phyloP scores from a whole-genome alignment of 1,140 invertebrate species.

The Drosophila gunungcola region DNA sequence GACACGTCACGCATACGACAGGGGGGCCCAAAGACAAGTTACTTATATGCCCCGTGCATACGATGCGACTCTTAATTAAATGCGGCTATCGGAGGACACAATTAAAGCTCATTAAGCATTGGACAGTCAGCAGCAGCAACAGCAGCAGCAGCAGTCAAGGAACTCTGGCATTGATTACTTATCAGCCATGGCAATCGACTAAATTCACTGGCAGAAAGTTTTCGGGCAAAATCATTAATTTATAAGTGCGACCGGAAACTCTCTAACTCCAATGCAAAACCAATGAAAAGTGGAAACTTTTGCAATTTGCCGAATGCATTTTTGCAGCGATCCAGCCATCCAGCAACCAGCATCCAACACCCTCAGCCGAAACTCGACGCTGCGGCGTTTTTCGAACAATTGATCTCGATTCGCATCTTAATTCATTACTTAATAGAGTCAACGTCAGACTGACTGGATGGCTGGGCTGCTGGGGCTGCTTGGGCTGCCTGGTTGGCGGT shows the following conservation, averaged over 20 bases:
- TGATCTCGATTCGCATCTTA: conserved; percentile 76
- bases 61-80: conserved; percentile 55
- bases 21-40: conserved; percentile 40
- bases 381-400: conserved; percentile 69
- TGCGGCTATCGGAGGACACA: conserved; percentile 33
- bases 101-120: conserved; percentile 56
- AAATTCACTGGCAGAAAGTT: conserved; percentile 34
- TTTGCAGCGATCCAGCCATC: conserved; percentile 15
- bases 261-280: conserved; percentile 43
- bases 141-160: conserved; percentile 4
- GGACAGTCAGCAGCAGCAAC: neutral
- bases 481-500: conserved; percentile 21
- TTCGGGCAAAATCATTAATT: conserved; percentile 63
- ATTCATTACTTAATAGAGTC: conserved; percentile 79
- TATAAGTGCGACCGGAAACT: conserved; percentile 57
- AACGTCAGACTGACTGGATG: conserved; percentile 14
- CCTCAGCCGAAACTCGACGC: conserved; percentile 17
- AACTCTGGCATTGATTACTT: conserved; percentile 36
- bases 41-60: conserved; percentile 31
- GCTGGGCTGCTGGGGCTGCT: neutral
- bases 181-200: conserved; percentile 11
- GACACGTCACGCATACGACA: conserved; percentile 54
- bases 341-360: neutral
- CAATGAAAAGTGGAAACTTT: conserved; percentile 66
- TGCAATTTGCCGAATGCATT: conserved; percentile 71